Evolutionary conservation across 2,113 vertebrate genomes (phyloP).

Genomic region (Calidris pugnax): DNA sequence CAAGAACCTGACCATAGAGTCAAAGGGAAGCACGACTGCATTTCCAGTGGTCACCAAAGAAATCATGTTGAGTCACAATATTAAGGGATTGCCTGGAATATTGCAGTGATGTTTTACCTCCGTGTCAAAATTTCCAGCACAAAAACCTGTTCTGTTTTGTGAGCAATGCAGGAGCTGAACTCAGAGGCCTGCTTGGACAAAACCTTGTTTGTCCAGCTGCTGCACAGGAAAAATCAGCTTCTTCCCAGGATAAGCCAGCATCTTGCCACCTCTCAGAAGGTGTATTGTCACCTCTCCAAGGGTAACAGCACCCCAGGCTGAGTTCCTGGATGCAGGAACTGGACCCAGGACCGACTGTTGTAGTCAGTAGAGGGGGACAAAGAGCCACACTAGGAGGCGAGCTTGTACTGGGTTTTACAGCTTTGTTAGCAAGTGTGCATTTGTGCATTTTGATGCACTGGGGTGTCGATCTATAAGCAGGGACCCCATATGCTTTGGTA

Average conservation of each 20-base stretch:
- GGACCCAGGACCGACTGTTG: not conserved
- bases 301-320: not conserved
- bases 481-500: not conserved
- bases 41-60: not conserved
- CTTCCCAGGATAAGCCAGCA: not conserved
- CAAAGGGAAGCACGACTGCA: not conserved
- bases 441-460: not conserved
- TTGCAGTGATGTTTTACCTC: not conserved
- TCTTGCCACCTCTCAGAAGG: not conserved
- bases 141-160: not conserved
- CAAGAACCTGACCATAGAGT: not conserved
- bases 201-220: conserved; percentile 11
- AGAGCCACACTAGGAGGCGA: not conserved
- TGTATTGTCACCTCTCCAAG: conserved; percentile 8
- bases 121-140: not conserved
- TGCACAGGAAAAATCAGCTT: not conserved
- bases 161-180: not conserved
- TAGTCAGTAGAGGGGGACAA: conserved; percentile 53
- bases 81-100: not conserved
- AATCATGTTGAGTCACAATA: not conserved
- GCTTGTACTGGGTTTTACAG: not conserved
- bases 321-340: not conserved
- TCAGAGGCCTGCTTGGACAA: not conserved
- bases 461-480: not conserved
- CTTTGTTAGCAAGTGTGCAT: not conserved